phyloP scores from a whole-genome alignment of 2,797 vertebrate species.

The Aulostomus chinensis region DNA sequence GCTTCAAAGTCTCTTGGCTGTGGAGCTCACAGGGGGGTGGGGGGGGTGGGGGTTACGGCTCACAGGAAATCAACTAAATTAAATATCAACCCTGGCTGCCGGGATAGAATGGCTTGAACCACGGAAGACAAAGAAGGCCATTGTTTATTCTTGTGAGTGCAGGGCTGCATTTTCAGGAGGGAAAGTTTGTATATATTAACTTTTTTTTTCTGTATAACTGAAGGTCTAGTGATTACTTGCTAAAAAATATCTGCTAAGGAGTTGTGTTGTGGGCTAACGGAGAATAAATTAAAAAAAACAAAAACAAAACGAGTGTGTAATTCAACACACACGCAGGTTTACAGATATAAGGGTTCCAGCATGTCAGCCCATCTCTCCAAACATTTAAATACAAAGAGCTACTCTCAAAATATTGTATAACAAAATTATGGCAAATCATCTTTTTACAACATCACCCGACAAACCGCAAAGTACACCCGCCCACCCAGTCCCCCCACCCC shows the following conservation, averaged over 20 bases:
- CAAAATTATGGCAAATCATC: slow-evolving; percentile 79
- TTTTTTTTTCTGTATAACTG: slow-evolving; percentile 36
- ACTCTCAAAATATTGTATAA: slow-evolving; percentile 77
- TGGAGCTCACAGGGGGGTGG: slow-evolving; percentile 65
- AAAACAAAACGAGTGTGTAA: slow-evolving; percentile 55
- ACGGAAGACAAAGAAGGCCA: slow-evolving; percentile 82
- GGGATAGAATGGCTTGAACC: slow-evolving; percentile 74
- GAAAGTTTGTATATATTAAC: slow-evolving; percentile 32
- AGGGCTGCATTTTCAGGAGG: slow-evolving; percentile 66
- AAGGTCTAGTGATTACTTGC: slow-evolving; percentile 65
- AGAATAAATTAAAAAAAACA: slow-evolving; percentile 74
- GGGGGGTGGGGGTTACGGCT: slow-evolving; percentile 16
- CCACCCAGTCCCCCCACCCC: too few relatives aligned
- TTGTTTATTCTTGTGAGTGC: slow-evolving; percentile 75
- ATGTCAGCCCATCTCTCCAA: slow-evolving; percentile 72
- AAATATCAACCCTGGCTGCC: slow-evolving; percentile 77
- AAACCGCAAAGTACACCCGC: slow-evolving; percentile 48
- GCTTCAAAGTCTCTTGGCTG: slow-evolving; percentile 77
- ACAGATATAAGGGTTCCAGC: slow-evolving; percentile 64
- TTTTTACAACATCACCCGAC: slow-evolving; percentile 67
- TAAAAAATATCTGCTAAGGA: slow-evolving; percentile 42
- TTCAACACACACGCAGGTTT: slow-evolving; percentile 49
- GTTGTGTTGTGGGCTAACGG: slow-evolving; percentile 57
- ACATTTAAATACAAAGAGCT: slow-evolving; percentile 83
- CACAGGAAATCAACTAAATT: slow-evolving; percentile 75